A percentile compares a stretch with the other conserved stretches of the same genome.
Evolutionary conservation across 2,113 vertebrate species (phyloP).

Genomic region (Brachypteracias leptosomus): DNA sequence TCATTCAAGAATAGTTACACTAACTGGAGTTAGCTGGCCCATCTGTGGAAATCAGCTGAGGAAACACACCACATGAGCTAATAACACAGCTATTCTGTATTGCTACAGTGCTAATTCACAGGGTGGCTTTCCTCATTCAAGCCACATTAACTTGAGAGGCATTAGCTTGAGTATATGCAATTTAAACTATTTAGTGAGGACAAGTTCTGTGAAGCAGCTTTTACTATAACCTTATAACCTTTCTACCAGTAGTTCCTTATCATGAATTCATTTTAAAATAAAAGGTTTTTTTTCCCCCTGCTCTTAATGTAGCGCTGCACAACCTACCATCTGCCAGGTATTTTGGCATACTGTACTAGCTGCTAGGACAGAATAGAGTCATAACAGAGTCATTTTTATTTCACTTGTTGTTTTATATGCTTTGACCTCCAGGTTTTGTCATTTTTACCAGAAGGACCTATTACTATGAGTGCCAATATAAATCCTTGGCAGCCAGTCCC

Average conservation of each 20-base stretch:
- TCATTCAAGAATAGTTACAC: background rate
- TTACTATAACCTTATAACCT: background rate
- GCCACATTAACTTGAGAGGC: background rate
- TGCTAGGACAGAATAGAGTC: background rate
- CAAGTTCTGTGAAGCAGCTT: background rate
- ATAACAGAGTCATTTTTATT: background rate
- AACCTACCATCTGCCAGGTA: background rate
- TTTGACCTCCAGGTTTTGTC: constrained; percentile 26
- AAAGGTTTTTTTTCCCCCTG: background rate
- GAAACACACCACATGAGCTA: background rate
- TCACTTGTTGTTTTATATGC: background rate
- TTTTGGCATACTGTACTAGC: background rate
- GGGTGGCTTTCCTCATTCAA: background rate
- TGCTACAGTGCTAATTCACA: background rate
- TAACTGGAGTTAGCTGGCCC: background rate
- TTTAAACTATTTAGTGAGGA: background rate
- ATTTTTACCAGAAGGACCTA: constrained; percentile 33
- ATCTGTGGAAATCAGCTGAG: background rate
- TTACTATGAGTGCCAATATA: background rate
- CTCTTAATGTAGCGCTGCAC: background rate
- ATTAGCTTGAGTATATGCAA: background rate
- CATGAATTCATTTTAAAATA: background rate
- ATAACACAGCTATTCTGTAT: background rate
- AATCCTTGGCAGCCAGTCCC: constrained; percentile 29
- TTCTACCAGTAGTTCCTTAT: background rate